Evolutionary conservation across 2,888 invertebrate genomes (phyloP).

Genomic region (Lasioglossum villosulum): DNA sequence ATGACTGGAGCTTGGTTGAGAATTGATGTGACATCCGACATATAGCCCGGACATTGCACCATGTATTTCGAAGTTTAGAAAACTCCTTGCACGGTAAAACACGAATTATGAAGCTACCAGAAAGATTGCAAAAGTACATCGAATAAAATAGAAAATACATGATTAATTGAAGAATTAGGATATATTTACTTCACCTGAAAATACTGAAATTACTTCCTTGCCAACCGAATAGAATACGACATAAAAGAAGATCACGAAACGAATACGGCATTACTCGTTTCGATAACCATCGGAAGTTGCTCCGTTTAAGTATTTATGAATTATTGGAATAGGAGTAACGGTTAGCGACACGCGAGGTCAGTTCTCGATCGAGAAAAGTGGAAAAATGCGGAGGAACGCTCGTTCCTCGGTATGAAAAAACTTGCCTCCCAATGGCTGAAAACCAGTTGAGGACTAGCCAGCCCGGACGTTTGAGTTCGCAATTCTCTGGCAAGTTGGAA

Average conservation of each 20-base stretch:
- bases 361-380: conserved; percentile 19
- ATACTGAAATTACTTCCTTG: too few species aligned
- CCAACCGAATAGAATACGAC: background rate
- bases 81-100: too few species aligned
- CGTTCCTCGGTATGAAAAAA: conserved; percentile 49
- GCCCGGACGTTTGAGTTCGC: conserved; percentile 97
- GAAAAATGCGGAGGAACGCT: conserved; percentile 16
- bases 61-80: too few species aligned
- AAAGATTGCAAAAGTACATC: too few species aligned
- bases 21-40: too few species aligned
- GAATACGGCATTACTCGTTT: background rate
- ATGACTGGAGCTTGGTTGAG: too few species aligned
- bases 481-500: conserved; percentile 97
- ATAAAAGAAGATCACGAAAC: background rate
- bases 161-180: too few species aligned
- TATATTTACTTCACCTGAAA: too few species aligned
- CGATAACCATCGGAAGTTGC: background rate
- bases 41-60: too few species aligned
- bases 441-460: conserved; percentile 97
- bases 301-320: background rate
- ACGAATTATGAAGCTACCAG: too few species aligned
- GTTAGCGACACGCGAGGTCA: background rate
- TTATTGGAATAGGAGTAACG: background rate
- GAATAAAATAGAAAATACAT: too few species aligned
- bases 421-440: conserved; percentile 99